Conservation (phyloP, 2,113 vertebrate genomes). For the Dasypus novemcinctus region DNA sequence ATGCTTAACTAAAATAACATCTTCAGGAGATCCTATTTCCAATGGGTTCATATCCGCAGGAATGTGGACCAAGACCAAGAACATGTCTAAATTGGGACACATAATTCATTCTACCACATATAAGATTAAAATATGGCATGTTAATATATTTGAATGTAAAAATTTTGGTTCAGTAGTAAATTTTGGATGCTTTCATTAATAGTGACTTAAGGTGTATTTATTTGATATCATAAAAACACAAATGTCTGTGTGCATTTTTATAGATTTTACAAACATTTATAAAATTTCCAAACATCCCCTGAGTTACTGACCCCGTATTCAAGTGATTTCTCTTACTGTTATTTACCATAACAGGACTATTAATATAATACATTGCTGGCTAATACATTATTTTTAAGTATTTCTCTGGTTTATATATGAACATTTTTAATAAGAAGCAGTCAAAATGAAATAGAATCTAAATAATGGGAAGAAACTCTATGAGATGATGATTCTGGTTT, state of each 20-base stretch:
- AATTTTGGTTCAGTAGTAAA: background rate
- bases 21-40: no score
- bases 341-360: background rate
- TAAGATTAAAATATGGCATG: background rate
- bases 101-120: no score
- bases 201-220: background rate
- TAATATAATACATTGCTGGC: background rate
- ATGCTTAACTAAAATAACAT: no score
- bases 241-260: background rate
- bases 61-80: no score
- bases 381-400: conserved; percentile 22
- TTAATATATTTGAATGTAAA: background rate
- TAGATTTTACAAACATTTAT: background rate
- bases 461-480: background rate
- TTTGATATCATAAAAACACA: background rate
- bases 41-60: no score
- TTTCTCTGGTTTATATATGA: background rate
- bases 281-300: background rate
- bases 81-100: no score
- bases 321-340: background rate
- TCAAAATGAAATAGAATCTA: background rate
- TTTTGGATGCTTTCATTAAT: background rate
- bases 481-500: background rate
- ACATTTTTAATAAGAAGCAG: conserved; percentile 1
- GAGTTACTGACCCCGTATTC: background rate